Evolutionary conservation across 2,888 invertebrate species (phyloP).

Genomic region (Cephus sareptanus): DNA sequence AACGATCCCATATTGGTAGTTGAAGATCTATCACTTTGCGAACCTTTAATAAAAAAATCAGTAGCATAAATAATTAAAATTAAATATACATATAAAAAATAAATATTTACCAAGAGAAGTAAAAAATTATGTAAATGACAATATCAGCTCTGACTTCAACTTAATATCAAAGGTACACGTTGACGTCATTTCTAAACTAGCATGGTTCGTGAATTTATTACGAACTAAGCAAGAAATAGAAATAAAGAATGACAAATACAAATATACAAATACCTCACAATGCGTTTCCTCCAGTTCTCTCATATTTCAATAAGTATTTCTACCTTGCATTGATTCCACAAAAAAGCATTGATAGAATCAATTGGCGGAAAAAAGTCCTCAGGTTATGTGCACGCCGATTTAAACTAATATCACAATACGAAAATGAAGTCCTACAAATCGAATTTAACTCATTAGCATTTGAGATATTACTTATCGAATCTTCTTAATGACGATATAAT

Average conservation of each 20-base stretch:
- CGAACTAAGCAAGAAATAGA: not conserved
- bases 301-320: slow-evolving; percentile 41
- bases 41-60: slow-evolving; percentile 32
- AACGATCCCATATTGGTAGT: slow-evolving; percentile 35
- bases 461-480: slow-evolving; percentile 6
- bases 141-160: not conserved
- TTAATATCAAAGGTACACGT: not conserved
- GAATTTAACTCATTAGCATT: not conserved
- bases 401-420: not conserved
- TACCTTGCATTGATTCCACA: slow-evolving; percentile 21
- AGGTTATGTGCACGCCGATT: slow-evolving; percentile 36
- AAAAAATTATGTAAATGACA: not conserved
- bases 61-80: not conserved
- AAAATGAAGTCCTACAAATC: slow-evolving; percentile 11
- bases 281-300: slow-evolving; percentile 56
- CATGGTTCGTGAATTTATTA: not conserved
- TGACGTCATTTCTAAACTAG: slow-evolving; percentile 1
- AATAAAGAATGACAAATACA: not conserved
- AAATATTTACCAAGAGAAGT: not conserved
- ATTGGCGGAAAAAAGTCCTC: slow-evolving; percentile 2
- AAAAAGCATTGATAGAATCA: slow-evolving; percentile 17
- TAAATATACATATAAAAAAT: not conserved
- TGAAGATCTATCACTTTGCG: slow-evolving; percentile 48
- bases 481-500: slow-evolving; percentile 6
- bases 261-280: slow-evolving; percentile 51